Conservation (phyloP, 2,888 invertebrate species). For the Cryptosula pallasiana region DNA sequence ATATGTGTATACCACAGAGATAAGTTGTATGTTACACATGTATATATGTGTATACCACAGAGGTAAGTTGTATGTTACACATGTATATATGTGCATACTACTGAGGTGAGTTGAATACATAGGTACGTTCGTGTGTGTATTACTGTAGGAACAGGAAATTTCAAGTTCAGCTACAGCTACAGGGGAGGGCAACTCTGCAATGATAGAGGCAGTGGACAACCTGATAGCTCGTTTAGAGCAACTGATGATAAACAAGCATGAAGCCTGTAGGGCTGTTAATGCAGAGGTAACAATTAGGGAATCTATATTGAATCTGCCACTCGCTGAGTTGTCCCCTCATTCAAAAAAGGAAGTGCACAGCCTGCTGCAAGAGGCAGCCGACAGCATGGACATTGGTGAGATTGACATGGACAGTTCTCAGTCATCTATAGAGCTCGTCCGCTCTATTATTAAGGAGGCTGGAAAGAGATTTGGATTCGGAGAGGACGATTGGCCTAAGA, state of each 20-base stretch:
- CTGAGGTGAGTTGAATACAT: too few species aligned
- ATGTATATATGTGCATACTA: too few species aligned
- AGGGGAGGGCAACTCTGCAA: background rate
- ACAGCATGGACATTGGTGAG: background rate
- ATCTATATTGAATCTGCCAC: conserved; percentile 3
- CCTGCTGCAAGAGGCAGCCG: background rate
- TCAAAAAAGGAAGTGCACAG: background rate
- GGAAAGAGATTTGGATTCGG: background rate
- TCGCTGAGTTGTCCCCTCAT: background rate
- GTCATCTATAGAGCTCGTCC: conserved; percentile 9
- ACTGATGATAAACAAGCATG: background rate
- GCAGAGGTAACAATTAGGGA: background rate
- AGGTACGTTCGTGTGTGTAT: too few species aligned
- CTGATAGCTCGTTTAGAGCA: background rate
- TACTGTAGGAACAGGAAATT: background rate
- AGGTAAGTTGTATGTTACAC: too few species aligned
- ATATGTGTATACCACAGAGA: too few species aligned
- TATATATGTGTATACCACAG: too few species aligned
- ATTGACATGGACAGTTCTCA: background rate
- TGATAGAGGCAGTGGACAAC: conserved; percentile 7
- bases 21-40: too few species aligned
- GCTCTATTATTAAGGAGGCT: conserved; percentile 12
- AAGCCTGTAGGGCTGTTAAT: too few species aligned
- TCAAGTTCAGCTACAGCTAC: background rate
- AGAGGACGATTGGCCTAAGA: background rate